Base-by-base conservation (phyloP, 92 coral and sea anemone genomes). In the Nematostella vectensis region DNA sequence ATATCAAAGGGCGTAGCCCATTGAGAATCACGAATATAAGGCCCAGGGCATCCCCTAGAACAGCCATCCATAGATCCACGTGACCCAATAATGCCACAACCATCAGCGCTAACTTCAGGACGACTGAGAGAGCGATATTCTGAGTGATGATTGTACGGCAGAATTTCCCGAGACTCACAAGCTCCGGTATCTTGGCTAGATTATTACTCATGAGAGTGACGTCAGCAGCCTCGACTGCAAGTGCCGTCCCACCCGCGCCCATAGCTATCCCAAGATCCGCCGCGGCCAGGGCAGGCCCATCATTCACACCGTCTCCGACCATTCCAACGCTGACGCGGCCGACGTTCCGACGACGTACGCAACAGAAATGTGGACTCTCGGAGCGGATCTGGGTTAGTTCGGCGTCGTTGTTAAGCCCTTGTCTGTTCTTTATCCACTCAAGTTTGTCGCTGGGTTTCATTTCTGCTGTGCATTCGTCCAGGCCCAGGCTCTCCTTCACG, bases 221-320 rank as follows among this genome's bases (percentile, higher is more conserved):
- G 42, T 88, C 99, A 8, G 99, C 99, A 20, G 99, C 96, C 50
- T 93, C 99, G 6, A 93, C 99, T 1, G 99, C 99, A 10, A 93
- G 76, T 18, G 99, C 99, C 0, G 99, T 87, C 11, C 99, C 99
- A 2, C 99, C 99, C 2, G 99, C 99, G 24, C 96, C 99, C 99
- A 93, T 86, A 23, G 99, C 96, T 58, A 93, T 93, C 48, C 99
- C 99, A 18, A 87, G 75, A 69, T 87, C 72, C 51, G 99, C 87
- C 43, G 99, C 86, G 23, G 96, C 99, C 47, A 93, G 79, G 21
- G 99, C 99, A 9, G 99, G 99, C 3, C 99, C 99, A 57, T 93
- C 99, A 55, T 93, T 93, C 70, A 93, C 95, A 25, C 99, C 99
- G 61, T 93, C 99, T 3, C 99, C 99, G 28, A 93, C 99, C 99